Base-by-base conservation (phyloP, 2,888 invertebrate genomes). In the Meloe dianella region DNA sequence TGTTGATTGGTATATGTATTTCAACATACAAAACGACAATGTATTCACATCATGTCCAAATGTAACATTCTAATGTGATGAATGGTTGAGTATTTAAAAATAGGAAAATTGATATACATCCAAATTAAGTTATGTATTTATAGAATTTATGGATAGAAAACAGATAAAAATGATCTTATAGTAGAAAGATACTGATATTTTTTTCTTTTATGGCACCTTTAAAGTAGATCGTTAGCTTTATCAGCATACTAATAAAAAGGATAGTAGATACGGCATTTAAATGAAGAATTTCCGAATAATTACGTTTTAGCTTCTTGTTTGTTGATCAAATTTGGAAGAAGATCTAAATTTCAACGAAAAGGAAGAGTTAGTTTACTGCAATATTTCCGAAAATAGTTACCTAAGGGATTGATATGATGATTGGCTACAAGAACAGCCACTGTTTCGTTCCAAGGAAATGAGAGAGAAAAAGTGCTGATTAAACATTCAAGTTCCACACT, bases 1-100 rank as follows among this genome's bases (percentile, higher is more conserved):
- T 74, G 73, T 73, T 74, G 73, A 71, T 66, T 38, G 54, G 54
- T 24, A n/a, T 24, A 47, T 9, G 41, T 41, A 47, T 47, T 47
- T 47, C 47, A 47, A 47, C 47, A 5, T 14, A 35, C 4, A 35
- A 35, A 35, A 3, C 35, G 14, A 35, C 35, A 35, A 35, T 14
- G 41, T 17, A n/a, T n/a, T n/a, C n/a, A n/a, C n/a, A n/a, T 41
- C 17, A 41, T 41, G 17, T 41, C 41, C 17, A n/a, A 41, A 41
- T 27, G 4, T 27, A 27, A 27, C 27, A 27, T 27, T 27, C 2
- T 27, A 27, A 4, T 27, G 4, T 27, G 27, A 27, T 27, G 27
- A 27, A 27, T 27, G 2, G 2, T 3, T 27, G 27, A 27, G 27
- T 27, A 4, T 27, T 27, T 27, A 2, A 27, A 27, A 27, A 4